A percentile compares a stretch with the other conserved stretches of the same genome.
Evolutionary conservation across 2,888 invertebrate genomes (phyloP).

Genomic region (Heteropelma amictum): DNA sequence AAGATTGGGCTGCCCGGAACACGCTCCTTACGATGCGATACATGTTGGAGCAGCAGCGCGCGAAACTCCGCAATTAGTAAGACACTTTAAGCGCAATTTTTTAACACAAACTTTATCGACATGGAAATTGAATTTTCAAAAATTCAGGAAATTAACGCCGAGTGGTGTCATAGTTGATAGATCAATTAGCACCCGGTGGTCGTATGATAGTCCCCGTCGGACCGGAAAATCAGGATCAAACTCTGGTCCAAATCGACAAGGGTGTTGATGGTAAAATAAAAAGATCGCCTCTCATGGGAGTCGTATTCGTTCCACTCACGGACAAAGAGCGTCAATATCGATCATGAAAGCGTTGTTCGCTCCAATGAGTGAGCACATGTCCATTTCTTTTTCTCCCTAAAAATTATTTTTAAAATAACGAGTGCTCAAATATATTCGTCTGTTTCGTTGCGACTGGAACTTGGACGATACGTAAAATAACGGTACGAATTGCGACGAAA

Average conservation of each 20-base stretch:
- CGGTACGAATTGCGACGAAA: no score
- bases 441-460: neutral
- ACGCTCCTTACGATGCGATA: slow-evolving; percentile 94
- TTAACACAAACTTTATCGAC: neutral
- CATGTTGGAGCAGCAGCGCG: slow-evolving; percentile 95
- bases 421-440: slow-evolving; percentile 8
- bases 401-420: neutral
- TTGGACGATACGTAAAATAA: no score
- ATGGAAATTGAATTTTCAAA: neutral
- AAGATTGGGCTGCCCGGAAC: slow-evolving; percentile 85
- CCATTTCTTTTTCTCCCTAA: slow-evolving; percentile 4
- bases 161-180: slow-evolving; percentile 80
- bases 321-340: slow-evolving; percentile 88
- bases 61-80: slow-evolving; percentile 86
- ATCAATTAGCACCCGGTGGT: slow-evolving; percentile 95
- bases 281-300: slow-evolving; percentile 92
- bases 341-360: slow-evolving; percentile 74
- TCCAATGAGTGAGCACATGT: slow-evolving; percentile 63
- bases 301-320: slow-evolving; percentile 97
- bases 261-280: slow-evolving; percentile 87
- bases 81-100: slow-evolving; percentile 66
- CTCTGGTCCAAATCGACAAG: slow-evolving; percentile 94
- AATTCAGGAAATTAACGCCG: neutral
- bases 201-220: slow-evolving; percentile 95
- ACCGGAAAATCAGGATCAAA: slow-evolving; percentile 90